Conservation (phyloP, 2,113 vertebrate species). For the Myotis brandtii region DNA sequence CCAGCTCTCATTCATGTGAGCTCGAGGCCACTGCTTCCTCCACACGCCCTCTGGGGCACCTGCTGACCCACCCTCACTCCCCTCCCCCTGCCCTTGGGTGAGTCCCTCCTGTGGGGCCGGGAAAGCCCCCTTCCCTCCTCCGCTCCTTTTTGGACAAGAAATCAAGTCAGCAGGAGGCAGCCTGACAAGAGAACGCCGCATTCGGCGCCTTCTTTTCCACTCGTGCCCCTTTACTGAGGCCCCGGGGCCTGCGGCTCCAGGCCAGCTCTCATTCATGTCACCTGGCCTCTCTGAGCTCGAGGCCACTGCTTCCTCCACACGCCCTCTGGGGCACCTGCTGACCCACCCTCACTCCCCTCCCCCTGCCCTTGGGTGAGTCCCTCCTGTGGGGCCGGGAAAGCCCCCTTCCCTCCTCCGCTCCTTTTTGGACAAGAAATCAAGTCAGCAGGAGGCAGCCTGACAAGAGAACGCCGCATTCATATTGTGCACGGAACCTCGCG, state of each 20-base stretch:
- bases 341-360: fast-evolving
- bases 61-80: fast-evolving
- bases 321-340: not conserved
- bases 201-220: too few relatives aligned
- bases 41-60: not conserved
- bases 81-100: not conserved
- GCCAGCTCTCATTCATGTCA: fast-evolving
- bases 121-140: too few relatives aligned
- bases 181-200: too few relatives aligned
- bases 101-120: too few relatives aligned
- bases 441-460: too few relatives aligned
- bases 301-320: fast-evolving
- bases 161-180: too few relatives aligned
- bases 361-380: not conserved
- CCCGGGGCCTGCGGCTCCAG: fast-evolving
- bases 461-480: too few relatives aligned
- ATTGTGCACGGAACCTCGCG: too few relatives aligned
- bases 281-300: fast-evolving
- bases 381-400: too few relatives aligned
- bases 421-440: too few relatives aligned
- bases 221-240: fast-evolving
- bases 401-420: too few relatives aligned
- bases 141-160: too few relatives aligned
- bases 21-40: not conserved
- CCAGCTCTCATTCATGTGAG: fast-evolving